Evolutionary conservation across 2,888 invertebrate species (phyloP), one percentile per base, ranked within the genome.

Genomic region (Macrophya alboannulata): DNA sequence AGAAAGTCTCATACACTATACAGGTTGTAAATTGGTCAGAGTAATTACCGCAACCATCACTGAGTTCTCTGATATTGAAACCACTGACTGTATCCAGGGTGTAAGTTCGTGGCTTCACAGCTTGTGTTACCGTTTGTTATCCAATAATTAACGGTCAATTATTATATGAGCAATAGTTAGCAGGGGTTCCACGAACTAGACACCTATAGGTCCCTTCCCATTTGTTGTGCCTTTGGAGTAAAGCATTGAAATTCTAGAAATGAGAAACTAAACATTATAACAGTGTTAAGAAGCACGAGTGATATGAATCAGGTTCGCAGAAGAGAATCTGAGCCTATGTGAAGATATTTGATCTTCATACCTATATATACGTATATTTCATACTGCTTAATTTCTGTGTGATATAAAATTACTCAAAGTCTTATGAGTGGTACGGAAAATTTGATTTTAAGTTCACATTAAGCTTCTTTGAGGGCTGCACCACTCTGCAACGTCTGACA

Each of bases 381-480:
- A 4, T 25, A 62, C 4, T 62, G 9, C 25, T 4, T 10, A 62
- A 62, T 62, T 62, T n/a, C 8, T n/a, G 55, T 55, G n/a, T n/a
- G 25, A 62, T 25, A 9, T 71, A 71, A 71, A 45, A 74, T 43
- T 21, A 21, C 40, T 45, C 74, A 74, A 45, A 21, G 45, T 74
- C 31, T 45, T 10, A 74, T 25, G 21, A 74, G 43, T 45, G 21
- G 74, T 17, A 74, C 74, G 25, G 25, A 74, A 25, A 45, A 79
- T 59, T 51, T 12, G 45, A 74, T 74, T 74, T 45, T n/a, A 74
- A 74, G 21, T 45, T 40, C 10, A 71, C 37, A 74, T 21, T 74
- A 21, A 74, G 25, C 45, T 5, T 74, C 74, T 74, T 25, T 45
- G 45, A 45, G 9, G 12, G 71, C 74, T 74, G n/a, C 45, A 45